These are phyloP conservation scores for Diplodus sargus DNA, from an alignment of 2,797 vertebrate genomes.

Conservation along the genomic window DNA sequence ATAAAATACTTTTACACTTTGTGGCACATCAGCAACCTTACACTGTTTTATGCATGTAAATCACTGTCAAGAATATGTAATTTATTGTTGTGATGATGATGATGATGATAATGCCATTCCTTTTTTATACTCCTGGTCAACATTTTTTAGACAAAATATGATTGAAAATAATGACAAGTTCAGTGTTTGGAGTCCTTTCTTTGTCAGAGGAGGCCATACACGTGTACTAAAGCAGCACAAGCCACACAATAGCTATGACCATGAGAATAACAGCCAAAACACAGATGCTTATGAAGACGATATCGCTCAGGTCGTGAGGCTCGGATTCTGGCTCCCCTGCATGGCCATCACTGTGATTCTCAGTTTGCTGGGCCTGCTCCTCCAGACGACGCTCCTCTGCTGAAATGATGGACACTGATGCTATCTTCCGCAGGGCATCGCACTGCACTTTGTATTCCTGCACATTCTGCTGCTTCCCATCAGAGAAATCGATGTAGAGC, in stretches of 20 bases:
- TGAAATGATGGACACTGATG: constrained; percentile 89
- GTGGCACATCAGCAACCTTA: constrained; percentile 57
- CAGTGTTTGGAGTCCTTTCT: not conserved
- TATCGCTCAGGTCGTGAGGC: constrained; percentile 92
- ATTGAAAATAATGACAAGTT: constrained; percentile 23
- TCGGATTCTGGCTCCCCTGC: constrained; percentile 45
- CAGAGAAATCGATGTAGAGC: constrained; percentile 92
- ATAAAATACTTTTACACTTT: constrained; percentile 44
- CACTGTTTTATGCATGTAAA: constrained; percentile 26
- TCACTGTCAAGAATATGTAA: constrained; percentile 12
- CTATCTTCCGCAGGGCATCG: constrained; percentile 92
- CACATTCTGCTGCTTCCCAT: constrained; percentile 82
- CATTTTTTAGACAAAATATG: constrained; percentile 51
- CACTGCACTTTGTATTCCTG: constrained; percentile 94
- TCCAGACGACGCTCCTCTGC: constrained; percentile 86
- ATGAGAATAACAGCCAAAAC: constrained; percentile 96
- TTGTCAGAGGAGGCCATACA: not conserved
- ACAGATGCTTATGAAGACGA: constrained; percentile 97
- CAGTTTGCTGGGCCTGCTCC: constrained; percentile 84
- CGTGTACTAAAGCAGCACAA: constrained; percentile 89
- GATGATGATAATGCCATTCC: constrained; percentile 1
- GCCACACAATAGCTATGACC: constrained; percentile 94
- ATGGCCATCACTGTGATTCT: constrained; percentile 54
- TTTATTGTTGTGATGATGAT: constrained; percentile 12
- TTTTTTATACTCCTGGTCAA: constrained; percentile 38